These are phyloP conservation scores for Heliconius erato DNA, from an alignment of 2,888 invertebrate genomes.

Conservation along the genomic window DNA sequence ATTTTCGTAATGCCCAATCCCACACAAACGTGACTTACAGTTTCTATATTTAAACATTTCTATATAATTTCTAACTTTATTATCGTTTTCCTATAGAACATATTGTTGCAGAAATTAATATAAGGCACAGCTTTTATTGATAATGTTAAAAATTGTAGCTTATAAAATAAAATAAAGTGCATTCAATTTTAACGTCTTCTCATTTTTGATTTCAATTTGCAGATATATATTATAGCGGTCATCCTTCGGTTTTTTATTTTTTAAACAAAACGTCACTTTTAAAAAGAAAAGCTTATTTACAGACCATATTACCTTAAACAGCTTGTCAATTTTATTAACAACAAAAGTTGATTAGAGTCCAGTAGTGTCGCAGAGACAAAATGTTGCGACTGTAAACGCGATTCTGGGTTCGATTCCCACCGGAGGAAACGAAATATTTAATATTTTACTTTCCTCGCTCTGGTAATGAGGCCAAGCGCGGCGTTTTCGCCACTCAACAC, in stretches of 20 bases:
- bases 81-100: neutral
- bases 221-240: neutral
- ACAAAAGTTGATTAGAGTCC: neutral
- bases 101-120: neutral
- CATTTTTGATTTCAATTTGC: neutral
- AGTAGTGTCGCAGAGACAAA: too few species aligned
- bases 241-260: too few species aligned
- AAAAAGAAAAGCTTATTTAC: too few species aligned
- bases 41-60: slow-evolving; percentile 1
- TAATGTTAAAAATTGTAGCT: neutral
- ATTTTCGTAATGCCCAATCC: slow-evolving; percentile 21
- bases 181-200: neutral
- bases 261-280: too few species aligned
- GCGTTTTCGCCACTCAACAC: too few species aligned
- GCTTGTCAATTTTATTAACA: neutral
- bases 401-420: too few species aligned
- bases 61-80: neutral
- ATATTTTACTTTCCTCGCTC: too few species aligned
- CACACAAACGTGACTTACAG: slow-evolving; percentile 25
- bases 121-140: neutral
- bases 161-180: neutral
- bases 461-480: too few species aligned
- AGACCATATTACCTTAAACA: neutral
- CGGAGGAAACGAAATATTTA: too few species aligned
- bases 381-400: too few species aligned